phyloP scores from a whole-genome alignment of 2,888 invertebrate species.

The Parnassius smintheus region DNA sequence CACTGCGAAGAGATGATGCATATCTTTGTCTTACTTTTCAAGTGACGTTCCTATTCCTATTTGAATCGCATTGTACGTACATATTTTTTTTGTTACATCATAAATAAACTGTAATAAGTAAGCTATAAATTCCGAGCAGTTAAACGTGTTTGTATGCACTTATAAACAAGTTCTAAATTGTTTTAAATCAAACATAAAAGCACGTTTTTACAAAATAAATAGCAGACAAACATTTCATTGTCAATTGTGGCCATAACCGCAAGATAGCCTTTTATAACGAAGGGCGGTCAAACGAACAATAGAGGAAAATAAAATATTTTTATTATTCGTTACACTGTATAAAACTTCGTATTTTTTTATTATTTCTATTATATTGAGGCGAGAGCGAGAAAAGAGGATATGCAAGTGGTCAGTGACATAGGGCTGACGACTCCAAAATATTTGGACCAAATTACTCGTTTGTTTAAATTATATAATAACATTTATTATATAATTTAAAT shows the following conservation, averaged over 20 bases:
- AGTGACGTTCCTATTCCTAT: no score
- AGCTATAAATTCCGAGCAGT: no score
- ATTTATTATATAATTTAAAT: no score
- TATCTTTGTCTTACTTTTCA: no score
- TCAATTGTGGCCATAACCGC: constrained; percentile 19
- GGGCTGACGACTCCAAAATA: background rate
- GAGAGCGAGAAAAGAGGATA: constrained; percentile 8
- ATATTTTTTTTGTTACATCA: no score
- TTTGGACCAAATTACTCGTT: background rate
- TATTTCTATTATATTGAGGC: constrained; percentile 8
- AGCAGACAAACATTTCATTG: constrained; percentile 19
- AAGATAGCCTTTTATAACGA: constrained; percentile 4
- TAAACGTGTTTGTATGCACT: background rate
- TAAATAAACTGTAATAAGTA: no score
- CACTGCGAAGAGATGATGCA: no score
- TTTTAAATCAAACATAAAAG: constrained; percentile 3
- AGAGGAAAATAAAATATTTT: constrained; percentile 20
- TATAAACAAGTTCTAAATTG: background rate
- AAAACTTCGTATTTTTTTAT: constrained; percentile 17
- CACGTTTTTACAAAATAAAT: constrained; percentile 10
- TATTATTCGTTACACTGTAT: constrained; percentile 15
- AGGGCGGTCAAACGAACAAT: constrained; percentile 12
- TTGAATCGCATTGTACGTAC: no score
- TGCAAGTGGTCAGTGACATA: background rate
- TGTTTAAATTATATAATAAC: no score